Evolutionary conservation across 1,140 invertebrate species (phyloP).

Genomic region (Drosophila kepulauana): DNA sequence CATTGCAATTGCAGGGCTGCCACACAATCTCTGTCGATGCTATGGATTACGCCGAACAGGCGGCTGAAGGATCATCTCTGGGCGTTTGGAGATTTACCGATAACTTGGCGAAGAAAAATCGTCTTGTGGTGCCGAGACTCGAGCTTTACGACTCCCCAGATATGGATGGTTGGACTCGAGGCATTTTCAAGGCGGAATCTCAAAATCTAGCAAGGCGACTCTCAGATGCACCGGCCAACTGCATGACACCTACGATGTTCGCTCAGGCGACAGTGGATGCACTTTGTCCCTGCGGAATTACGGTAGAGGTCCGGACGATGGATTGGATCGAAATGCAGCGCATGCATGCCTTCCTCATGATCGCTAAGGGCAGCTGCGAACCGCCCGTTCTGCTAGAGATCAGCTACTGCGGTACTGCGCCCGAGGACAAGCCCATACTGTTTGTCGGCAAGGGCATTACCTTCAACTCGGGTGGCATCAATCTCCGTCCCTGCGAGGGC

Average conservation of each 20-base stretch:
- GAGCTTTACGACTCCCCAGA: constrained; percentile 84
- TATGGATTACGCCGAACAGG: constrained; percentile 90
- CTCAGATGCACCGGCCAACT: constrained; percentile 93
- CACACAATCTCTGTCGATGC: constrained; percentile 88
- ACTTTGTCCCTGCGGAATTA: constrained; percentile 86
- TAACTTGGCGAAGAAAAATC: constrained; percentile 85
- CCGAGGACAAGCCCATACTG: constrained; percentile 86
- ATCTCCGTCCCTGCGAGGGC: constrained; percentile 88
- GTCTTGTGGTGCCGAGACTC: constrained; percentile 85
- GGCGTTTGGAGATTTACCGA: constrained; percentile 88
- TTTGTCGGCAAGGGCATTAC: constrained; percentile 95
- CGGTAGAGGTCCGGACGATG: constrained; percentile 89
- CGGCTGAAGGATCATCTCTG: constrained; percentile 86
- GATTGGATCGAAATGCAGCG: constrained; percentile 89
- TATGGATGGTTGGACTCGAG: constrained; percentile 89
- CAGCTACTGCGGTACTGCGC: constrained; percentile 84
- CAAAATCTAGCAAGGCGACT: constrained; percentile 93
- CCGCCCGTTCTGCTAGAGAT: constrained; percentile 91
- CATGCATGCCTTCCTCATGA: constrained; percentile 92
- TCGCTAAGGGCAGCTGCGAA: constrained; percentile 90
- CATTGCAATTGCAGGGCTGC: constrained; percentile 86
- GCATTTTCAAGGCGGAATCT: constrained; percentile 90
- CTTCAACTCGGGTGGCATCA: constrained; percentile 93
- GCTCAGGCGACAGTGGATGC: constrained; percentile 87
- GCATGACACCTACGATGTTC: constrained; percentile 94